Conservation (phyloP, 2,888 invertebrate species). For the Amphipoea oculea region DNA sequence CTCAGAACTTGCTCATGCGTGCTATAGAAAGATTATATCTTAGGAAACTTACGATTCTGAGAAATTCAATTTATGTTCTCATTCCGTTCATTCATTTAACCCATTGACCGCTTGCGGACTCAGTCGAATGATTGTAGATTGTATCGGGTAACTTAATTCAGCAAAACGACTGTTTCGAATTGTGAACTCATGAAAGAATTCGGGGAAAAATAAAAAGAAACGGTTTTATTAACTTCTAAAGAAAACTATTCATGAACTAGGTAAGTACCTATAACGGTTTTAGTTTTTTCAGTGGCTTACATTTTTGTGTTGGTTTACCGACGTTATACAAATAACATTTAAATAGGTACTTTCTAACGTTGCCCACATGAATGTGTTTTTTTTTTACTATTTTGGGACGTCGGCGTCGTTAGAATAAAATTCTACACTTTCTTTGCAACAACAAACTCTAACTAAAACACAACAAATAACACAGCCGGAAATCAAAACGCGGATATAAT, state of each 20-base stretch:
- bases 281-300: neutral
- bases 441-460: neutral
- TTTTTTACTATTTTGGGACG: neutral
- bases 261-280: neutral
- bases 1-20: slow-evolving; percentile 31
- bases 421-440: neutral
- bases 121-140: neutral
- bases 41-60: slow-evolving; percentile 44
- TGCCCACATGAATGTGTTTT: neutral
- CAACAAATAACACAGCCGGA: slow-evolving; percentile 18
- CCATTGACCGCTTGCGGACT: slow-evolving; percentile 42
- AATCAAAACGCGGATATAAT: slow-evolving; percentile 54
- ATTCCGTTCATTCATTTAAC: slow-evolving; percentile 47
- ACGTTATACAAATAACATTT: neutral
- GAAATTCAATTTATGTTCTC: slow-evolving; percentile 43
- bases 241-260: slow-evolving; percentile 10
- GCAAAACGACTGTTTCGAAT: neutral
- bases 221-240: neutral
- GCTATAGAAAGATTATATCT: slow-evolving; percentile 27
- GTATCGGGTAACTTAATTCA: slow-evolving; percentile 19
- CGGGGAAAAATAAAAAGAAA: neutral
- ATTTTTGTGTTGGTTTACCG: neutral
- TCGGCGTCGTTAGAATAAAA: neutral
- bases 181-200: slow-evolving; percentile 7
- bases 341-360: neutral